These are phyloP conservation scores for Cheilosia variabilis DNA, from an alignment of 2,888 invertebrate genomes.

Conservation along the genomic window DNA sequence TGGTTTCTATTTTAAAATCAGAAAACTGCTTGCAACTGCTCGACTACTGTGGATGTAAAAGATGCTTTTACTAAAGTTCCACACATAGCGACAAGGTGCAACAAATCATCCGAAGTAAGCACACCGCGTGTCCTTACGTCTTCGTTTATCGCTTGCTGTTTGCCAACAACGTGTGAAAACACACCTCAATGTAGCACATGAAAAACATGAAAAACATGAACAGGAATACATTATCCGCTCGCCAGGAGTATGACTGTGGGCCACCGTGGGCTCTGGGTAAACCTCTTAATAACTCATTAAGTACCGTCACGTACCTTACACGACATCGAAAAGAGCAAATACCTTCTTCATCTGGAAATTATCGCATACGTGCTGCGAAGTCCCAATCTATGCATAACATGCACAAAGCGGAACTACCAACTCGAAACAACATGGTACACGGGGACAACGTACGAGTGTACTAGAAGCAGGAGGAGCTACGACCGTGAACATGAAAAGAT, in stretches of 20 bases:
- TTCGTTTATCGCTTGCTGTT: conserved; percentile 2
- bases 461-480: neutral
- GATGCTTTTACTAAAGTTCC: too few relatives aligned
- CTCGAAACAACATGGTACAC: conserved; percentile 25
- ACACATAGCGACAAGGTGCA: too few relatives aligned
- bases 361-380: conserved; percentile 44
- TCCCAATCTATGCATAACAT: conserved; percentile 39
- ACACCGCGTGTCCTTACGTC: neutral
- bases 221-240: neutral
- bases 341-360: conserved; percentile 52
- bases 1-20: too few relatives aligned
- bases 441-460: neutral
- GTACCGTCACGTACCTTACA: conserved; percentile 59
- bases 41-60: too few relatives aligned
- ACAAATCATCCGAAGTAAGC: too few relatives aligned
- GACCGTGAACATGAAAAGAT: conserved; percentile 13
- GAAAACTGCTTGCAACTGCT: too few relatives aligned
- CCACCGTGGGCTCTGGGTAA: conserved; percentile 43
- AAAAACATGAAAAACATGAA: neutral
- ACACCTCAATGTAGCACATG: neutral
- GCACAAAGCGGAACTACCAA: conserved; percentile 15
- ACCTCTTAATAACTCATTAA: conserved; percentile 70
- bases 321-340: conserved; percentile 51
- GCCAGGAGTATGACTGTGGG: conserved; percentile 8
- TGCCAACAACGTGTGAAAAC: conserved; percentile 31